These are phyloP conservation scores for Mirounga angustirostris DNA, from an alignment of 2,113 vertebrate genomes.

Conservation along the genomic window DNA sequence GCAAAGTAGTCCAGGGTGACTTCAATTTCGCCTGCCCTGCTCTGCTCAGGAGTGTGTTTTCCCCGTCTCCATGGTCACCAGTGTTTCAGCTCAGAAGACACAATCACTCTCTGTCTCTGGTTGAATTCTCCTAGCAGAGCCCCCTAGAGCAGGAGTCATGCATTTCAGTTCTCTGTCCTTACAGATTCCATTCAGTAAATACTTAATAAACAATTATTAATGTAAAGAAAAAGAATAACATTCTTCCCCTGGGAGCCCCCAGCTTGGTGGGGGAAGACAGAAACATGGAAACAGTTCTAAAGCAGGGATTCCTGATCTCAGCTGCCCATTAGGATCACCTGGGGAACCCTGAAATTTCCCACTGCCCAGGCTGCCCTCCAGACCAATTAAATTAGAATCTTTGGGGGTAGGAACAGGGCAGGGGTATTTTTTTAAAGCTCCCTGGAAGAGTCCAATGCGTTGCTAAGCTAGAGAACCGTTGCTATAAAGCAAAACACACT, in stretches of 20 bases:
- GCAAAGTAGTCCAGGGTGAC: neutral
- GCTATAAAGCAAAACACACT: neutral
- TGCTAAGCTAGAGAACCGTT: neutral
- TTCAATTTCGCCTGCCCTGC: neutral
- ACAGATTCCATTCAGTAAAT: neutral
- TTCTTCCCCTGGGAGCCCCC: neutral
- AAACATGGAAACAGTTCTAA: neutral
- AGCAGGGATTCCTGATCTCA: neutral
- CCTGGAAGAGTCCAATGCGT: neutral
- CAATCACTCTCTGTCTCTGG: neutral
- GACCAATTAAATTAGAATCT: neutral
- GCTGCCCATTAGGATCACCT: neutral
- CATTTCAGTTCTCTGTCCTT: slow-evolving; percentile 24
- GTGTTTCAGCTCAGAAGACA: neutral
- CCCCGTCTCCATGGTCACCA: neutral
- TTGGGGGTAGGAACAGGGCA: neutral
- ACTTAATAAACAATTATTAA: slow-evolving; percentile 49
- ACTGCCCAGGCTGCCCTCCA: neutral
- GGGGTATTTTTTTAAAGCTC: slow-evolving; percentile 16
- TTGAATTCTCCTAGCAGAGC: slow-evolving; percentile 5
- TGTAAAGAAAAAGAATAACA: slow-evolving; percentile 18
- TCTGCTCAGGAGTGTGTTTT: neutral
- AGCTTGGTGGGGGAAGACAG: neutral
- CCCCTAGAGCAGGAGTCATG: neutral
- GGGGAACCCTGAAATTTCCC: neutral